Conservation (phyloP, 2,797 vertebrate genomes). For the Pogonophryne albipinna region DNA sequence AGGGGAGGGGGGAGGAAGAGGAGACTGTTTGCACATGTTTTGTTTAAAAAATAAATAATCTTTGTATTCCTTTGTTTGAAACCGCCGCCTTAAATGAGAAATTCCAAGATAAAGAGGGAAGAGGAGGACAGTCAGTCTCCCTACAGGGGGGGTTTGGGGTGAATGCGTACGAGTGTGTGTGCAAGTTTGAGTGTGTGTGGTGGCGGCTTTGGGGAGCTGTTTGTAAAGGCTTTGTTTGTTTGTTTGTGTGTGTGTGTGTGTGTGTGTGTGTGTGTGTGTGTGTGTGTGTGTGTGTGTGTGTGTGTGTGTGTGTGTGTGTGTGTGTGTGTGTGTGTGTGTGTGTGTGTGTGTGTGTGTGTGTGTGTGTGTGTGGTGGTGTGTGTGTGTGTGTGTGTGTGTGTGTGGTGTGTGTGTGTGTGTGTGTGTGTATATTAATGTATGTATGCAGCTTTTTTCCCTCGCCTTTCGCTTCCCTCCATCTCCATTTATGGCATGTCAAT, state of each 20-base stretch:
- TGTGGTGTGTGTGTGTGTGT: conserved; percentile 38
- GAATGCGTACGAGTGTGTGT: conserved; percentile 53
- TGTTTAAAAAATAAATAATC: not conserved
- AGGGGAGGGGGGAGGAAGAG: not conserved
- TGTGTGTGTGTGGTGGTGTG: conserved; percentile 24
- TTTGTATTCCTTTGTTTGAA: conserved; percentile 55
- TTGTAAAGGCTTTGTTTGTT: conserved; percentile 35
- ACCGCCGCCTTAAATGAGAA: conserved; percentile 64
- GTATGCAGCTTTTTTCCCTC: conserved; percentile 51
- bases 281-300: no score
- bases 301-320: no score
- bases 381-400: conserved; percentile 4
- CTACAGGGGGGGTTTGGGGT: conserved; percentile 46
- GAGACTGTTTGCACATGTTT: conserved; percentile 70
- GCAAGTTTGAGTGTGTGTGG: conserved; percentile 40
- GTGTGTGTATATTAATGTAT: conserved; percentile 70
- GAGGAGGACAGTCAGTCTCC: conserved; percentile 66
- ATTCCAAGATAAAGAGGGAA: conserved; percentile 32
- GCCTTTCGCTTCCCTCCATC: conserved; percentile 59
- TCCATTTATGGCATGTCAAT: conserved; percentile 83
- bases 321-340: no score
- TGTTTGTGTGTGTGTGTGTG: no score
- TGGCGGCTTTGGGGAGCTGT: conserved; percentile 31
- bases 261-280: no score
- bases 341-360: no score